phyloP scores from a whole-genome alignment of 2,113 vertebrate species.

The Hiodon tergisus region DNA sequence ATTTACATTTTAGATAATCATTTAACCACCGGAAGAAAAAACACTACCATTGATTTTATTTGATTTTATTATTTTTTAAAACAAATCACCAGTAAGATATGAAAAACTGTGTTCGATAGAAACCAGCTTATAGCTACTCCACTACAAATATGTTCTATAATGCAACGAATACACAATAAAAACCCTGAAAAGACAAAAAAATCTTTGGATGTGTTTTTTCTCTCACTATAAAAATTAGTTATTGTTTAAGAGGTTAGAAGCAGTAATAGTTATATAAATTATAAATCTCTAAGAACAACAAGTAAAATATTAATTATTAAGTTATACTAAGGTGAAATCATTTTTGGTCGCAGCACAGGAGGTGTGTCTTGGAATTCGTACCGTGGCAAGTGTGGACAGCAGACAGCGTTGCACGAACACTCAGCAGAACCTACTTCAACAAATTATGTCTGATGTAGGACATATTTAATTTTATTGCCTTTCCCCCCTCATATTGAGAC shows the following conservation, averaged over 20 bases:
- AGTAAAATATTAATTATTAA: conserved; percentile 48
- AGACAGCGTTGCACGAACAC: not conserved
- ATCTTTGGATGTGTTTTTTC: conserved; percentile 92
- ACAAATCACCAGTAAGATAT: conserved; percentile 86
- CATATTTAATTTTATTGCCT: not conserved
- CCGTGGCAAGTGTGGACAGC: not conserved
- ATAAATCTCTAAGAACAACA: conserved; percentile 61
- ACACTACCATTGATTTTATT: conserved; percentile 63
- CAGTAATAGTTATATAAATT: conserved; percentile 71
- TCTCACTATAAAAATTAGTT: conserved; percentile 77
- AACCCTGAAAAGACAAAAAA: conserved; percentile 91
- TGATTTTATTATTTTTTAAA: conserved; percentile 81
- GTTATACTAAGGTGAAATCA: conserved; percentile 50
- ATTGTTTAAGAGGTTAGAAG: conserved; percentile 78
- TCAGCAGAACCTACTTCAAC: not conserved
- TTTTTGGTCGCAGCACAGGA: conserved; percentile 88
- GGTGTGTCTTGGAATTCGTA: conserved; percentile 63
- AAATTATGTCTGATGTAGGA: not conserved
- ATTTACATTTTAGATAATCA: not conserved
- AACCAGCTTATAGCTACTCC: conserved; percentile 88
- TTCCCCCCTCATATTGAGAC: not conserved
- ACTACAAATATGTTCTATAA: conserved; percentile 98
- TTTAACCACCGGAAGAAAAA: conserved; percentile 3
- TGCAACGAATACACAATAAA: conserved; percentile 86
- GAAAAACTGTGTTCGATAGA: conserved; percentile 90